These are phyloP conservation scores for Plodia interpunctella DNA, from an alignment of 1,140 invertebrate species.

Conservation along the genomic window DNA sequence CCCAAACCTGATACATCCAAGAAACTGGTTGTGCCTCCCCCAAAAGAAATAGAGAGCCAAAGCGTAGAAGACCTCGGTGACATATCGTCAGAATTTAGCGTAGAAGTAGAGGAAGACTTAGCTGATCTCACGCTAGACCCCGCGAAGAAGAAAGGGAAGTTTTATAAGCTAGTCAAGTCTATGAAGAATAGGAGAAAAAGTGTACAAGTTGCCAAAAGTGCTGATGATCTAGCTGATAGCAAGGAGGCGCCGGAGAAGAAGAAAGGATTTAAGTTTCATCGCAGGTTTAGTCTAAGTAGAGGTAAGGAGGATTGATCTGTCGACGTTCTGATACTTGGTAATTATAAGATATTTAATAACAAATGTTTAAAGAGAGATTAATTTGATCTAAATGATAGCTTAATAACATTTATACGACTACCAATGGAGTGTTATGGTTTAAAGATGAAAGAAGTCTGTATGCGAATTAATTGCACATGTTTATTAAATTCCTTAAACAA, in stretches of 20 bases:
- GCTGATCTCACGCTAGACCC: conserved; percentile 45
- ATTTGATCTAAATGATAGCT: too few relatives aligned
- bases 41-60: conserved; percentile 52
- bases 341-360: background rate
- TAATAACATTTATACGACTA: too few relatives aligned
- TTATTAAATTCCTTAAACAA: too few relatives aligned
- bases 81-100: conserved; percentile 71
- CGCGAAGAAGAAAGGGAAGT: conserved; percentile 64
- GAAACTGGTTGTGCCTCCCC: conserved; percentile 46
- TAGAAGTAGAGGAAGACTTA: conserved; percentile 60
- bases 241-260: conserved; percentile 62
- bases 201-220: conserved; percentile 63
- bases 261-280: conserved; percentile 66
- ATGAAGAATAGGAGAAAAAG: conserved; percentile 72
- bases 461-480: too few relatives aligned
- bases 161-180: conserved; percentile 64
- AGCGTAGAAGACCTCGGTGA: conserved; percentile 69
- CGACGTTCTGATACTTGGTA: background rate
- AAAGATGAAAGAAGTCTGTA: background rate
- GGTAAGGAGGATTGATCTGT: conserved; percentile 54
- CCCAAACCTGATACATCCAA: conserved; percentile 65
- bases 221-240: conserved; percentile 54
- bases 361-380: too few relatives aligned
- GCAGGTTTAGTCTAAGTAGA: conserved; percentile 64
- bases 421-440: too few relatives aligned